Evolutionary conservation across 2,888 invertebrate species (phyloP), one percentile per base, ranked within the genome.

Genomic region (Osedax frankpressi): DNA sequence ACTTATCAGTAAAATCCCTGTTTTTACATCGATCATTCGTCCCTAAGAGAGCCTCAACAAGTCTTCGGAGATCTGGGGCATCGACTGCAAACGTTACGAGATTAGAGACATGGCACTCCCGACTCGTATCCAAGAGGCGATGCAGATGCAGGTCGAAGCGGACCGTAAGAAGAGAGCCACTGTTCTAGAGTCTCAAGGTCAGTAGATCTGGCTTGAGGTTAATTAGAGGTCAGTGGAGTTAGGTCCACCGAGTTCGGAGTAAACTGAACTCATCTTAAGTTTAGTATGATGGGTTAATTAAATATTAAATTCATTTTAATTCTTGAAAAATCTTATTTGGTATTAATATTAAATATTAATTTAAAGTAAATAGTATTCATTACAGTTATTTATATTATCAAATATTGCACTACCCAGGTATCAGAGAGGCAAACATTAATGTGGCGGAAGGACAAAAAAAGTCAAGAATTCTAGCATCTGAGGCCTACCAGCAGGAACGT

Each of bases 81-180:
- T 99, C 75, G 89, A 91, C 2, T 98, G 97, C 83, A 88, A 97
- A 76, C 88, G 98, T 83, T 94, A 94, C 84, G 94, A 94, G 88
- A 94, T 94, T 80, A 88, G 91, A 87, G 90, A 94, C 82, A 93
- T 94, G 81, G 90, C 90, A 82, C 86, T 95, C 76, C 98, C 98
- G 0, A 86, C 88, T 0, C 89, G 95, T 79, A 92, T 98, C 0
- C 93, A 96, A 82, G 96, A 97, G 85, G 98, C 98, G 0, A 99
- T 98, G 98, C 98, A 98, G 85, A 96, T 97, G 95, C 98, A 98
- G 87, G 98, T 99, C 0, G 97, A 98, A 86, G 98, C 98, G 0
- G 98, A 99, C 84, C 86, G 98, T 73, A 90, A 91, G 81, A 99
- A 99, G 84, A 87, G 98, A 77, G 98, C 98, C 0, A 91, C 94